Conservation (phyloP, 2,797 vertebrate species). For the Microctenopoma steveboyesi region DNA sequence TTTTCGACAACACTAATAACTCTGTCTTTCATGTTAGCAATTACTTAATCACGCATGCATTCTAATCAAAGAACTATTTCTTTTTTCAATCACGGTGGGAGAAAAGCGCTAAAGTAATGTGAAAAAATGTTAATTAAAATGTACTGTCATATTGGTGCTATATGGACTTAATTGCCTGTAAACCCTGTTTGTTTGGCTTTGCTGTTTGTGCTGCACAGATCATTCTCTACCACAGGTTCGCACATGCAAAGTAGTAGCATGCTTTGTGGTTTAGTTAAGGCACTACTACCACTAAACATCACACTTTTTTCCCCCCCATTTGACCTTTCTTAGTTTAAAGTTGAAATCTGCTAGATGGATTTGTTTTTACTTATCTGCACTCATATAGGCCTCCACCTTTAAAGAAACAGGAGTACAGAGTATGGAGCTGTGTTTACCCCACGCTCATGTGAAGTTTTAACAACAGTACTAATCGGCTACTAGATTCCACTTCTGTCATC, state of each 20-base stretch:
- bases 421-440: conserved; percentile 58
- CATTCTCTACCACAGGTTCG: conserved; percentile 27
- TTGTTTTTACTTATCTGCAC: conserved; percentile 16
- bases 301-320: background rate
- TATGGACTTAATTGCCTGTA: background rate
- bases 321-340: conserved; percentile 6
- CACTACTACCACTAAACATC: conserved; percentile 3
- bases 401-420: conserved; percentile 23
- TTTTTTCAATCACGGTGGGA: conserved; percentile 7
- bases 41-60: conserved; percentile 24
- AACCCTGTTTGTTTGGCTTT: conserved; percentile 22
- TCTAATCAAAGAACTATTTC: conserved; percentile 12
- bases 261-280: conserved; percentile 12
- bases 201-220: conserved; percentile 13
- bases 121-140: conserved; percentile 29
- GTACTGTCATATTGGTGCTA: conserved; percentile 4
- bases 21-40: conserved; percentile 19
- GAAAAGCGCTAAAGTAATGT: conserved; percentile 6
- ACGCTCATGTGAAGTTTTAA: conserved; percentile 71
- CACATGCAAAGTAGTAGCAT: background rate
- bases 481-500: conserved; percentile 74
- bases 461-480: conserved; percentile 75
- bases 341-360: background rate
- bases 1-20: conserved; percentile 51
- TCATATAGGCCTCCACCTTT: conserved; percentile 26